Evolutionary conservation across 2,797 vertebrate genomes (phyloP), one percentile per base, ranked within the genome.

Genomic region (Coreius guichenoti): DNA sequence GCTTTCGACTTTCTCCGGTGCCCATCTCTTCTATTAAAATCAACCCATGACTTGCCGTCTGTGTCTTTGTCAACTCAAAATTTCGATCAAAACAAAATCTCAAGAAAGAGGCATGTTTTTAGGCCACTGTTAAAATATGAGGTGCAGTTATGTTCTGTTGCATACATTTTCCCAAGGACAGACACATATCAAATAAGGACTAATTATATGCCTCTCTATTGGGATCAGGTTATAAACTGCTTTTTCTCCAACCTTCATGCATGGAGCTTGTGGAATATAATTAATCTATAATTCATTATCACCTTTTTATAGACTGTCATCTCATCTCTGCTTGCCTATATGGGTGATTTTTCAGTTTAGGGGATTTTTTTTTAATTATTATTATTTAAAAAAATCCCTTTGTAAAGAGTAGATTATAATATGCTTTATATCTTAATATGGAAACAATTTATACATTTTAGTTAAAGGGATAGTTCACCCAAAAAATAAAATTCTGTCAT

Each of bases 121-220:
- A 26, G 23, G 31, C 45, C 54, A 45, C 6, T 58, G 6, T 73
- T 43, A 67, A 68, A 83, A 68, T 76, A 68, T 21, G 7, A 74
- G 19, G 8, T 63, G 1, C n/a, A 8, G 54, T 61, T 65, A 63
- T 23, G 26, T 63, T 70, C 17, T 47, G 36, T 8, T 31, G 39
- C 23, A 29, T 29, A 26, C 16, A 16, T 45, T 16, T 83, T 21
- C 2, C 0, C 2, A 49, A 49, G 13, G 54, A 73, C 26, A 47
- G 54, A 73, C 36, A 61, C 31, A 82, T 70, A 56, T 70, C 33
- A 70, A 56, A 39, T 45, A 21, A n/a, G 36, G 17, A 45, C 51
- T 80, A 67, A 67, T 65, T 67, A 80, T 67, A 49, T 82, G 51
- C 80, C 68, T 58, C 68, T 56, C 68, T 81, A 2, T 47, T 82